Conservation (phyloP, 2,888 invertebrate species). For the Acrobasis suavella region DNA sequence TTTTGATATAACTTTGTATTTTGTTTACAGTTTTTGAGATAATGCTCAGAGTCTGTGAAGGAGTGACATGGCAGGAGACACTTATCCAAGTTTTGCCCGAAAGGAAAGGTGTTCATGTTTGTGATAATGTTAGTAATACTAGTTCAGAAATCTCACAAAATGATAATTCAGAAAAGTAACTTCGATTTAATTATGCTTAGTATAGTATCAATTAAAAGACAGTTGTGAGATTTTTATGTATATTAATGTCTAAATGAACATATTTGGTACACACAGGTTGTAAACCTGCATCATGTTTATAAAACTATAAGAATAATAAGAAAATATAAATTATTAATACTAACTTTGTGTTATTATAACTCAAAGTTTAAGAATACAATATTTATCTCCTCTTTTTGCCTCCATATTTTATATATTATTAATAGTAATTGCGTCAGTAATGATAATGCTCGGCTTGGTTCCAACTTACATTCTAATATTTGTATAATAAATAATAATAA, state of each 20-base stretch:
- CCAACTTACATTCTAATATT: conserved; percentile 41
- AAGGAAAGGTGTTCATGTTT: conserved; percentile 86
- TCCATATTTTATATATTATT: too few species aligned
- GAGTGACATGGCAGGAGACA: conserved; percentile 89
- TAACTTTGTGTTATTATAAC: not conserved
- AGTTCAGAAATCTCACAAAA: conserved; percentile 42
- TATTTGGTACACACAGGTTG: not conserved
- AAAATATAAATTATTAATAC: conserved; percentile 1
- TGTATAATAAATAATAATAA: not conserved
- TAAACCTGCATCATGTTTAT: not conserved
- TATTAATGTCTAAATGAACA: not conserved
- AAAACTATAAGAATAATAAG: not conserved
- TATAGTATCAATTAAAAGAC: not conserved
- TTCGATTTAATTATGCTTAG: not conserved
- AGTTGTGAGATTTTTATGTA: not conserved
- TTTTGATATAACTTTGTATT: not conserved
- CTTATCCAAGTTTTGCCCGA: conserved; percentile 89
- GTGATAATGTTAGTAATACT: conserved; percentile 51
- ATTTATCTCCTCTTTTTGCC: conserved; percentile 19
- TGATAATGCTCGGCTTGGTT: too few species aligned
- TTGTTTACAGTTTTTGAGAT: conserved; percentile 91
- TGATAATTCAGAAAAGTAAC: not conserved
- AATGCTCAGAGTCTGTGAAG: conserved; percentile 88
- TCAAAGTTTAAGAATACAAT: not conserved
- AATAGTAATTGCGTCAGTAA: too few species aligned